Evolutionary conservation across 2,113 vertebrate species (phyloP).

Genomic region (Etheostoma cragini): DNA sequence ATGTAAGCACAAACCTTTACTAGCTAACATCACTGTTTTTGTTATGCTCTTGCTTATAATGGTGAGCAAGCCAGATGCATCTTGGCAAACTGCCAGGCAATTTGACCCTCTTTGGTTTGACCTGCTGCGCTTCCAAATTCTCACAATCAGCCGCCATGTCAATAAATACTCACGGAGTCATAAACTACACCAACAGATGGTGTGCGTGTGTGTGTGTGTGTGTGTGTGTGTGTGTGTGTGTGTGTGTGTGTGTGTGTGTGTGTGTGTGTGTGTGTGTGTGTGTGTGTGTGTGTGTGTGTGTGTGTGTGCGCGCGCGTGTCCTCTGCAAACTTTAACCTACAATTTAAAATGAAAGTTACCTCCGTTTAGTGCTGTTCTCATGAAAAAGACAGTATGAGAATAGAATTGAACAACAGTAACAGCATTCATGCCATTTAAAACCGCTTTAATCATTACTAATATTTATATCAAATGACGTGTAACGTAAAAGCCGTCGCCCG

Average conservation of each 20-base stretch:
- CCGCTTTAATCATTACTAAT: background rate
- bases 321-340: background rate
- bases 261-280: background rate
- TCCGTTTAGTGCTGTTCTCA: background rate
- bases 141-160: background rate
- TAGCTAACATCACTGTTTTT: too few relatives aligned
- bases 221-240: background rate
- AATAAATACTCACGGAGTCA: background rate
- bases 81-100: background rate
- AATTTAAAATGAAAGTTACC: constrained; percentile 7
- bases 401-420: background rate
- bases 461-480: too few relatives aligned
- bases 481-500: background rate
- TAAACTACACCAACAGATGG: constrained; percentile 24
- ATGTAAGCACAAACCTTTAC: background rate
- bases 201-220: background rate
- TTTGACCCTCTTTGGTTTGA: constrained; percentile 31
- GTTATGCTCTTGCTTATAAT: background rate
- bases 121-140: background rate
- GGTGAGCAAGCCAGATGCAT: background rate
- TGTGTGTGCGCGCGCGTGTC: background rate
- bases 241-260: background rate
- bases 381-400: too few relatives aligned
- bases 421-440: background rate
- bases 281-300: background rate